Percentiles rank a stretch among this genome's conserved stretches.
phyloP scores from a whole-genome alignment of 2,888 invertebrate species.

The Drosophila neonasuta region DNA sequence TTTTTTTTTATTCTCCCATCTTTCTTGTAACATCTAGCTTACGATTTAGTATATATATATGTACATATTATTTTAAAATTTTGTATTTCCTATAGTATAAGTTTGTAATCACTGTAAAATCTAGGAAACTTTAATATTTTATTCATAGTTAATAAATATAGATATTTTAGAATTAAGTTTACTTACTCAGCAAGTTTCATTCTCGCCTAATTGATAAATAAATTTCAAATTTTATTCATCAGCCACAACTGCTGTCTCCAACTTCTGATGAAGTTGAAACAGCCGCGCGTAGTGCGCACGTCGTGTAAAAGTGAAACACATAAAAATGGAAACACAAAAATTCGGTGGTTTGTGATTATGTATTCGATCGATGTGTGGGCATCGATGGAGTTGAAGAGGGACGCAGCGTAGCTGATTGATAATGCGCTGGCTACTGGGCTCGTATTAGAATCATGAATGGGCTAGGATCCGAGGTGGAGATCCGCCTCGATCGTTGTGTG shows the following conservation, averaged over 20 bases:
- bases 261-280: neutral
- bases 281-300: neutral
- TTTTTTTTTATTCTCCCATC: too few species aligned
- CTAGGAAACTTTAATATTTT: too few species aligned
- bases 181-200: too few species aligned
- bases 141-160: too few species aligned
- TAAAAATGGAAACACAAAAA: slow-evolving; percentile 44
- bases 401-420: slow-evolving; percentile 34
- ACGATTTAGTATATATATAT: too few species aligned
- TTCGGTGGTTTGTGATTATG: slow-evolving; percentile 40
- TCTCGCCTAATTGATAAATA: too few species aligned
- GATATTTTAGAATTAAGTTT: too few species aligned
- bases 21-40: too few species aligned
- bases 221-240: too few species aligned
- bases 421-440: slow-evolving; percentile 24
- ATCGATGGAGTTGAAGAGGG: neutral
- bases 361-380: slow-evolving; percentile 34
- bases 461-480: slow-evolving; percentile 27
- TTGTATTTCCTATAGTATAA: too few species aligned
- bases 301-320: slow-evolving; percentile 15
- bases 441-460: slow-evolving; percentile 67
- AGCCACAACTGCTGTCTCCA: neutral
- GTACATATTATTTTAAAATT: neutral
- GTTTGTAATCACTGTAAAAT: too few species aligned
- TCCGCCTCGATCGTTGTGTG: slow-evolving; percentile 4